Evolutionary conservation across 2,888 invertebrate genomes (phyloP), one percentile per base, ranked within the genome.

Genomic region (Gisinianus flammeolus): DNA sequence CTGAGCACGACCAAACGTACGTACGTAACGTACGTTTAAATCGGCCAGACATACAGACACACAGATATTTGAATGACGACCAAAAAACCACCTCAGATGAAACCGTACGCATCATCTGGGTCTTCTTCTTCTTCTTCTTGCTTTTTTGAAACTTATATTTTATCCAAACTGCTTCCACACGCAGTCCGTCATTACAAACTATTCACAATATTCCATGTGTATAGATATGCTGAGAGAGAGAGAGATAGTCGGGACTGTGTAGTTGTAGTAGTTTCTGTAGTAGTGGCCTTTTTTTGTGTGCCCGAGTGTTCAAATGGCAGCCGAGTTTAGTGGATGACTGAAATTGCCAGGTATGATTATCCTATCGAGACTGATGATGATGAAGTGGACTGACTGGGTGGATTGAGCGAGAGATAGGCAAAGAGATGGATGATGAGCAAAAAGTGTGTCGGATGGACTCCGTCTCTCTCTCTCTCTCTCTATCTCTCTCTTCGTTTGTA

Each of bases 321-420:
- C 19, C 8, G 54, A 71, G 52, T 52, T 44, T 28, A 70, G 52
- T 52, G 69, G 44, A 70, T 56, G 26, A 71, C n/a, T 62, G 28
- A 67, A 73, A 73, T 78, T 73, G 52, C 67, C 54, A 78, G 72
- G 62, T 78, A 78, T 72, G 66, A 78, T 78, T 72, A 78, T 78
- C 66, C 67, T 26, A 78, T 78, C 54, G 33, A 67, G 67, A 62
- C 66, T 73, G 73, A 78, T 56, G 77, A 67, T 75, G 67, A 75
- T 75, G 67, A 78, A 73, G 72, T 66, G 71, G 56, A 66, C 44
- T 70, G 69, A 35, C 52, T 28, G 44, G 26, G 8, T 35, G 67
- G 67, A 67, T 31, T 35, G 67, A 35, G 67, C 19, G 67, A 31
- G 33, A 67, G 67, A 67, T 35, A 67, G 33, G 67, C n/a, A 67